Evolutionary conservation across 2,888 invertebrate species (phyloP).

Genomic region (Eumacrocentrus americanus): DNA sequence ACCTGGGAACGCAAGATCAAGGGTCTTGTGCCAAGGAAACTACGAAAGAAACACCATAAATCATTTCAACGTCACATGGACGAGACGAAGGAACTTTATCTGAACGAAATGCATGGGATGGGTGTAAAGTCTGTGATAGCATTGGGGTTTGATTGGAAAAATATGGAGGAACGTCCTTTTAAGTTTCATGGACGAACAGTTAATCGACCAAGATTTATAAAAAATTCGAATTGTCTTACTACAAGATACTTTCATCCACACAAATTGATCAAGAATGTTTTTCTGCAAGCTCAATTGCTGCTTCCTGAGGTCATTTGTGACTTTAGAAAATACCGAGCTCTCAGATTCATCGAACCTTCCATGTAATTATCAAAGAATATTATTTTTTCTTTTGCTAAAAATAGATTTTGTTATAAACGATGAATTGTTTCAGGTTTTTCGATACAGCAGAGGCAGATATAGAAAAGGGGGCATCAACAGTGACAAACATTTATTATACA

Average conservation of each 20-base stretch:
- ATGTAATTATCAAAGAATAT: slow-evolving; percentile 44
- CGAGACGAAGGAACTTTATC: slow-evolving; percentile 60
- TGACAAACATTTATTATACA: slow-evolving; percentile 45
- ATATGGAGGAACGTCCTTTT: slow-evolving; percentile 64
- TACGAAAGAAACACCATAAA: slow-evolving; percentile 66
- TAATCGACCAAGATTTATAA: slow-evolving; percentile 67
- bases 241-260: slow-evolving; percentile 68
- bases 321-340: slow-evolving; percentile 62
- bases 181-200: slow-evolving; percentile 70
- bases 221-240: slow-evolving; percentile 65
- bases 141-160: slow-evolving; percentile 64
- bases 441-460: slow-evolving; percentile 43
- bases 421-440: slow-evolving; percentile 40
- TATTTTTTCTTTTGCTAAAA: neutral
- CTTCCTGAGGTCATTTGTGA: slow-evolving; percentile 67
- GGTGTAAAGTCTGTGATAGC: slow-evolving; percentile 71
- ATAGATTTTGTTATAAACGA: neutral
- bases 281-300: slow-evolving; percentile 63
- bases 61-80: slow-evolving; percentile 65
- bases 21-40: slow-evolving; percentile 64
- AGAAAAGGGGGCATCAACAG: slow-evolving; percentile 37
- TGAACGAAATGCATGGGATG: slow-evolving; percentile 61
- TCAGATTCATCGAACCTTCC: slow-evolving; percentile 60
- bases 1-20: slow-evolving; percentile 67
- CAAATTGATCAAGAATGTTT: slow-evolving; percentile 69